Evolutionary conservation across 2,888 invertebrate species (phyloP).

Genomic region (Lepidochrysops patricia): DNA sequence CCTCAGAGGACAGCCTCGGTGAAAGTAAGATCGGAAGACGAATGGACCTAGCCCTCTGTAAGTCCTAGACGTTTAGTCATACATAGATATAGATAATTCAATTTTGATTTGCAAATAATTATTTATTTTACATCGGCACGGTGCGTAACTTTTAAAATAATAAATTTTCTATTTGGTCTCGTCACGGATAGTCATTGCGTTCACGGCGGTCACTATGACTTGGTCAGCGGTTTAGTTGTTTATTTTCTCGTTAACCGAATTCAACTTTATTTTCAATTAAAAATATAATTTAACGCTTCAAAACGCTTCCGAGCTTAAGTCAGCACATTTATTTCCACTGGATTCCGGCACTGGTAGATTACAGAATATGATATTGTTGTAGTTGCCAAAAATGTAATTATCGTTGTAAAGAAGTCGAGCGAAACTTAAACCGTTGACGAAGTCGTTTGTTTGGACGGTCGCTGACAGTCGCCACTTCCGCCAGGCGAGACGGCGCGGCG

Average conservation of each 20-base stretch:
- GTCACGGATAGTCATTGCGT: conserved; percentile 25
- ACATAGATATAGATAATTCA: conserved; percentile 49
- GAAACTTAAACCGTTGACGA: conserved; percentile 31
- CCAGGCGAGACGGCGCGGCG: conserved; percentile 78
- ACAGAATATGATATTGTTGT: conserved; percentile 11
- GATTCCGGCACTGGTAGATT: conserved; percentile 9
- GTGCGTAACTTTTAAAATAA: conserved; percentile 43
- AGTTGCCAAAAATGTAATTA: conserved; percentile 9
- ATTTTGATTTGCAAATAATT: conserved; percentile 66
- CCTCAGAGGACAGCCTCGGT: conserved; percentile 59
- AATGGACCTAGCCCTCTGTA: conserved; percentile 91
- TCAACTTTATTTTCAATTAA: neutral
- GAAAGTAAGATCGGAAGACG: conserved; percentile 75
- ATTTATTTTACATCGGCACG: conserved; percentile 68
- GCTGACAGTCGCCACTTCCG: conserved; percentile 33
- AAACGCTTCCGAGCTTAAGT: conserved; percentile 11
- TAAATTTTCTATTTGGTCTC: neutral
- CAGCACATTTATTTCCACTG: conserved; percentile 3
- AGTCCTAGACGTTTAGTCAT: conserved; percentile 54
- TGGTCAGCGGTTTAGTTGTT: conserved; percentile 19
- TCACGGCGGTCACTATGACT: conserved; percentile 26
- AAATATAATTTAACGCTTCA: conserved; percentile 7
- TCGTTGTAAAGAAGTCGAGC: conserved; percentile 11
- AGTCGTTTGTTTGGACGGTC: conserved; percentile 26
- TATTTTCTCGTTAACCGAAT: neutral